Evolutionary conservation across 2,113 vertebrate species (phyloP).

Genomic region (Collichthys lucidus): DNA sequence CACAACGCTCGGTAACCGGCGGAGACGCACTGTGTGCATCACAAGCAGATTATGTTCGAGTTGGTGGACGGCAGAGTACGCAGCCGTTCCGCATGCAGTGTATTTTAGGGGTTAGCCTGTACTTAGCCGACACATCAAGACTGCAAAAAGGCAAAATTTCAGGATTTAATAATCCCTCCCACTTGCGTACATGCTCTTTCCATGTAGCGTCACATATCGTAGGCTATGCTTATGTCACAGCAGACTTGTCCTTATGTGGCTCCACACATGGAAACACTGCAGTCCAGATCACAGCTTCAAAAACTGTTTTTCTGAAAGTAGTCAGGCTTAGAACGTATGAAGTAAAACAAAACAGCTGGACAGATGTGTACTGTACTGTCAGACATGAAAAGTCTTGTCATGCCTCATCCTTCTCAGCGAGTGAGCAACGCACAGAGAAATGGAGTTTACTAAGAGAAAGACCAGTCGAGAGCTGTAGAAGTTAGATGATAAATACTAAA

Average conservation of each 20-base stretch:
- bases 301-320: background rate
- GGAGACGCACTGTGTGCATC: no score
- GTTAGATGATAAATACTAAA: no score
- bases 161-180: constrained; percentile 55
- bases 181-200: constrained; percentile 20
- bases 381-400: background rate
- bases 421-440: no score
- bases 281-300: background rate
- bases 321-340: background rate
- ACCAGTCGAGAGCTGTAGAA: no score
- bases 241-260: constrained; percentile 5
- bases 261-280: background rate
- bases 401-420: no score
- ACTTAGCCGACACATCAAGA: constrained; percentile 55
- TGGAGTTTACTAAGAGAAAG: no score
- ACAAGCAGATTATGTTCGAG: no score
- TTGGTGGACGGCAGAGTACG: no score
- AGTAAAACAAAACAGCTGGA: background rate
- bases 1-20: no score
- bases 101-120: constrained; percentile 24
- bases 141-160: constrained; percentile 66
- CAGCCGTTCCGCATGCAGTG: no score
- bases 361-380: background rate
- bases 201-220: constrained; percentile 22
- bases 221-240: constrained; percentile 8